These are phyloP conservation scores for Chouioia cunea DNA, from an alignment of 2,888 invertebrate species.

Conservation along the genomic window DNA sequence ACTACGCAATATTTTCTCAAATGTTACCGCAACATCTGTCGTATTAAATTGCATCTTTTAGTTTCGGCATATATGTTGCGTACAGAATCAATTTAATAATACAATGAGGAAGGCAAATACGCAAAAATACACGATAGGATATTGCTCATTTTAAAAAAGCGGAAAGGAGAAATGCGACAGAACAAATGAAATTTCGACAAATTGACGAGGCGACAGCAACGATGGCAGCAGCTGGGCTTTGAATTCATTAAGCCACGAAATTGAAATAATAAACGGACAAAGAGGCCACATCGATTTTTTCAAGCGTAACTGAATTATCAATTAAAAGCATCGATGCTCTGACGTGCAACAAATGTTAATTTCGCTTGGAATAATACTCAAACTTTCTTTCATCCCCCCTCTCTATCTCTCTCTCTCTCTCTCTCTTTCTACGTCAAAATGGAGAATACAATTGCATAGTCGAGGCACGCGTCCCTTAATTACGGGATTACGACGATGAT, in stretches of 20 bases:
- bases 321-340: conserved; percentile 18
- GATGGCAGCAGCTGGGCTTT: background rate
- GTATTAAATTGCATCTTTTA: no score
- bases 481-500: conserved; percentile 35
- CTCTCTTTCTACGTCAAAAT: background rate
- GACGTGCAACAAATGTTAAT: conserved; percentile 11
- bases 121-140: no score
- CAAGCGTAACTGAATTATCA: conserved; percentile 36
- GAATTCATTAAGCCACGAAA: conserved; percentile 32
- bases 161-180: no score
- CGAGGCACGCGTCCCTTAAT: conserved; percentile 41
- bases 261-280: conserved; percentile 44
- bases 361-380: background rate
- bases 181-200: conserved; percentile 25
- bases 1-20: no score
- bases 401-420: conserved; percentile 1
- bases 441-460: conserved; percentile 7
- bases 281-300: conserved; percentile 23
- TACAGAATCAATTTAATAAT: no score
- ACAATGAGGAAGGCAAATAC: no score
- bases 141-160: no score
- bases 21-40: no score
- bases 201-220: conserved; percentile 13
- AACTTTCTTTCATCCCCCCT: background rate
- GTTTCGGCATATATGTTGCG: no score